Base-by-base conservation (phyloP, 2,113 vertebrate species). In the Toxostoma redivivum region DNA sequence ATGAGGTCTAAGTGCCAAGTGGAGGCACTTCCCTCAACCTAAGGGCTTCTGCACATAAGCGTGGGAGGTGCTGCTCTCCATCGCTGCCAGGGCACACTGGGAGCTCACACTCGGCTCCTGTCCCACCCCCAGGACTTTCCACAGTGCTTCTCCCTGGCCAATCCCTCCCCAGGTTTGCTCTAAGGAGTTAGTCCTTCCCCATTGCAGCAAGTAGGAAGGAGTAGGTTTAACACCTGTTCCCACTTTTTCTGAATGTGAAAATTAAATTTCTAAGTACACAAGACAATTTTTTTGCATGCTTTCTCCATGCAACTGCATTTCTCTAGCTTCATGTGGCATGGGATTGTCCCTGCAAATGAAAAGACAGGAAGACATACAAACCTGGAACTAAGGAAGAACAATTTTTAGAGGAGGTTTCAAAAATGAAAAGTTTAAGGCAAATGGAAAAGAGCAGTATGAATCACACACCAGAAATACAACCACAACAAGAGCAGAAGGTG, bases 41-140 rank as follows among this genome's bases (percentile, higher is more conserved):
- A 37, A 0, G 0, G 33, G 20, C 10, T 61, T 20, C 56, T 66
- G 22, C 19, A 51, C n/a, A 3, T 13, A 8, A 44, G 27, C 5
- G 7, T 60, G 21, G 40, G 50, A 47, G n/a, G 25, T 73, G 54
- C 48, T n/a, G 27, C 56, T 42, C 42, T 62, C 30, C 33, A 24
- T 28, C 2, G 0, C 25, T 69, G 44, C 58, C 50, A 62, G 58
- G 44, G 15, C 58, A 60, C 0, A 0, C 25, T 70, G 51, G 47
- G 42, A 33, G 37, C 27, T 81, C 35, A 22, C 1, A 15, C 15
- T 38, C 38, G 27, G 69, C 35, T 78, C 67, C 56, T 54, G 50
- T 15, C 23, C 35, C 19, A 62, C 5, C 4, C 10, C 12, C n/a
- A 35, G 8, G 13, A 23, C 24, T 54, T 87, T 50, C 17, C 1